Evolutionary conservation across 2,113 vertebrate species (phyloP).

Genomic region (Nibea albiflora): DNA sequence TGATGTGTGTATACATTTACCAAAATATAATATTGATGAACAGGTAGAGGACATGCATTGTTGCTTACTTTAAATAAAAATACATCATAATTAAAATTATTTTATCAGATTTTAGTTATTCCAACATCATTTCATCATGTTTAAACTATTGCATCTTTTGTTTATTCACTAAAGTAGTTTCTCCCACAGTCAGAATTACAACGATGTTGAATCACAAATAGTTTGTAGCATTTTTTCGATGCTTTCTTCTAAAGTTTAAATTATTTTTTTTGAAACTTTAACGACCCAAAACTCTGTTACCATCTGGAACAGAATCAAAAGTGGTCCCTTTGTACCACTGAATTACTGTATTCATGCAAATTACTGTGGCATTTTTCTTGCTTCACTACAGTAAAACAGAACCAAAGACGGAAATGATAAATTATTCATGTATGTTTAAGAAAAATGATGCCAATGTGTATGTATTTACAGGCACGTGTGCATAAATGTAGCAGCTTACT

Average conservation of each 20-base stretch:
- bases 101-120: neutral
- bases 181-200: neutral
- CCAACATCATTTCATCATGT: neutral
- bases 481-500: slow-evolving; percentile 35
- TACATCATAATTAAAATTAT: neutral
- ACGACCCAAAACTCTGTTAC: slow-evolving; percentile 27
- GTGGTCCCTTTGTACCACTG: slow-evolving; percentile 35
- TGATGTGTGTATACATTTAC: neutral
- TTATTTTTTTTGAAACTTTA: slow-evolving; percentile 38
- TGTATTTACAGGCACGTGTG: slow-evolving; percentile 40
- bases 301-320: slow-evolving; percentile 59
- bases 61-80: neutral
- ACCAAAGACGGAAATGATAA: slow-evolving; percentile 45
- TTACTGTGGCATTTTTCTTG: slow-evolving; percentile 50
- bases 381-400: slow-evolving; percentile 36
- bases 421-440: slow-evolving; percentile 62
- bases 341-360: slow-evolving; percentile 40
- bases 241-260: slow-evolving; percentile 17
- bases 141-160: neutral
- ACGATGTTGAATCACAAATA: neutral
- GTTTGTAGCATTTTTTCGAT: neutral
- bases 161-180: neutral
- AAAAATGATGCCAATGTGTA: slow-evolving; percentile 37
- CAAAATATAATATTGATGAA: neutral
- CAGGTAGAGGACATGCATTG: neutral